Evolutionary conservation across 2,113 vertebrate genomes (phyloP).

Genomic region (Monopterus albus): DNA sequence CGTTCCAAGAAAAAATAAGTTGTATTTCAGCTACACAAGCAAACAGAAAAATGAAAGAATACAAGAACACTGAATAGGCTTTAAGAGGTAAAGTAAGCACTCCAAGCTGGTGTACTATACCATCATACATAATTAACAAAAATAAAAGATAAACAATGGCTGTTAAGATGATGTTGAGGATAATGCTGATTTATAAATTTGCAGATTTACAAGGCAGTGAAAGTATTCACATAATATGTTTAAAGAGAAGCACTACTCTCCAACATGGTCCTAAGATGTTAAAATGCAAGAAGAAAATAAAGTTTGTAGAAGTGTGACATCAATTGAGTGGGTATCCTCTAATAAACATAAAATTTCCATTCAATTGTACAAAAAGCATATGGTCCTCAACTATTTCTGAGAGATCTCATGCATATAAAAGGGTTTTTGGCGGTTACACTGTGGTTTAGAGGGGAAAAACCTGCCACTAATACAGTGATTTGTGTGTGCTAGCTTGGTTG

Average conservation of each 20-base stretch:
- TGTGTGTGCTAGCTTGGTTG: no score
- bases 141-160: background rate
- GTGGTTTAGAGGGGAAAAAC: no score
- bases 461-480: no score
- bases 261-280: background rate
- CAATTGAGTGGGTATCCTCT: background rate
- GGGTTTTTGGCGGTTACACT: slow-evolving; percentile 22
- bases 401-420: slow-evolving; percentile 20
- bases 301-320: background rate
- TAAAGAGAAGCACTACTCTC: background rate
- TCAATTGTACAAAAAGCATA: background rate
- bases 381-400: slow-evolving; percentile 29
- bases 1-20: slow-evolving; percentile 7
- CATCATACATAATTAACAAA: background rate
- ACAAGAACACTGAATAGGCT: no score
- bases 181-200: background rate
- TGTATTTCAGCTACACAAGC: background rate
- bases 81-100: no score
- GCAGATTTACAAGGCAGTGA: background rate
- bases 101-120: background rate
- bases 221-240: background rate
- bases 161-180: background rate
- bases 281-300: background rate
- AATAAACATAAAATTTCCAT: background rate
- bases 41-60: background rate